Base-by-base conservation (phyloP, 1,140 invertebrate genomes). In the Epicauta chinensis region DNA sequence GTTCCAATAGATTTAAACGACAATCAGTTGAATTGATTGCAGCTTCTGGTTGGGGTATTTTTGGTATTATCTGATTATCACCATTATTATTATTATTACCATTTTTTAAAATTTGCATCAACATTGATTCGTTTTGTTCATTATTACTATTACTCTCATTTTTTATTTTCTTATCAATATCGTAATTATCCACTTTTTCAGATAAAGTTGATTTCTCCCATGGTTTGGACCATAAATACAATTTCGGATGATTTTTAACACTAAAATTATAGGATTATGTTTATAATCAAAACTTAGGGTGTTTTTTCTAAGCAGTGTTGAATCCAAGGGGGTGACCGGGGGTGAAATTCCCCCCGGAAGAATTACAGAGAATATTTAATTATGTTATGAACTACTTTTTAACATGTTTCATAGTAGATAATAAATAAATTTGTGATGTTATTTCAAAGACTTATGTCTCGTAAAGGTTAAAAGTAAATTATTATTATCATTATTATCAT, bases 211-310 rank as follows among this genome's bases (percentile, higher is more conserved):
- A 34, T 56, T 80, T 78, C 53, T 85, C 83, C 87, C 88, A 91
- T 56, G 83, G 85, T 64, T 89, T 87, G 0, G 87, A 83, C 89
- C 89, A 91, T 0, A 91, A 72, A 68, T 91, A 91, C 10, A 91
- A 69, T 66, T 91, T 91, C 0, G 87, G 87, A 72, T 90, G 87
- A 70, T 86, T 81, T 55, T 86, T 86, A 48, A 81, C 82, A 17
- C 83, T 85, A 35, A 35, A 14, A 15, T 13, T 50, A n/a, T n/a
- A n/a, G n/a, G n/a, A n/a, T n/a, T n/a, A n/a, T n/a, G n/a, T n/a
- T n/a, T n/a, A n/a, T n/a, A n/a, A n/a, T n/a, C n/a, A n/a, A n/a
- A n/a, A n/a, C n/a, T n/a, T n/a, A n/a, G n/a, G n/a, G n/a, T n/a
- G n/a, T n/a, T n/a, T n/a, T n/a, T n/a, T n/a, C n/a, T n/a, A n/a